Evolutionary conservation across 2,888 invertebrate genomes (phyloP), one percentile per base, ranked within the genome.

Genomic region (Melanotus villosus): DNA sequence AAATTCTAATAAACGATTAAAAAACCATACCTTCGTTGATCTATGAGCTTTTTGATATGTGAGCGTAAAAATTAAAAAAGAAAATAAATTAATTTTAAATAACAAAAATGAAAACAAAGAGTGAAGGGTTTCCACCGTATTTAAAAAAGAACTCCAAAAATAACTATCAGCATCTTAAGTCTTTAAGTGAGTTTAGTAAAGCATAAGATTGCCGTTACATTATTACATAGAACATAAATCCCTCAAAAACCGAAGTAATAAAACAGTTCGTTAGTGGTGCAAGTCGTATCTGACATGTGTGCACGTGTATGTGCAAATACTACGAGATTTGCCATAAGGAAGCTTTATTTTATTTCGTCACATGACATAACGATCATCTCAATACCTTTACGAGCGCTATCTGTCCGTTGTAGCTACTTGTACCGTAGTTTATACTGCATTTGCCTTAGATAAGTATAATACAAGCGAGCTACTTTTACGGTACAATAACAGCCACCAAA

Each of bases 401-500:
- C 80, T 81, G 80, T 77, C 78, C 75, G 76, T 78, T 77, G 77
- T 77, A 78, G 79, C 79, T 78, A 78, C 79, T 80, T 80, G 78
- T 78, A 78, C 78, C 78, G 78, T 77, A 77, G 75, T 77, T 78
- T 76, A 69, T 69, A 73, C 75, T 73, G 70, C 76, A 81, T 82
- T 82, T 80, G 81, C 81, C 79, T 80, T 81, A 82, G 82, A 82
- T 82, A 82, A 82, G 79, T 75, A 70, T 69, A 70, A 70, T 79
- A 78, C 78, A 78, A 78, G 74, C 77, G 77, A 78, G 81, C 81
- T 82, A 80, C 82, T 83, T 84, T 84, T 84, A 84, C 82, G 81
- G 81, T 79, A 83, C 80, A 81, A 83, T 84, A 84, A 84, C 82
- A 81, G 79, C 80, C 80, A 75, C 77, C 78, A 79, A 83, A 83